Evolutionary conservation across 2,888 invertebrate species (phyloP).

Genomic region (Chrysodeixis includens): DNA sequence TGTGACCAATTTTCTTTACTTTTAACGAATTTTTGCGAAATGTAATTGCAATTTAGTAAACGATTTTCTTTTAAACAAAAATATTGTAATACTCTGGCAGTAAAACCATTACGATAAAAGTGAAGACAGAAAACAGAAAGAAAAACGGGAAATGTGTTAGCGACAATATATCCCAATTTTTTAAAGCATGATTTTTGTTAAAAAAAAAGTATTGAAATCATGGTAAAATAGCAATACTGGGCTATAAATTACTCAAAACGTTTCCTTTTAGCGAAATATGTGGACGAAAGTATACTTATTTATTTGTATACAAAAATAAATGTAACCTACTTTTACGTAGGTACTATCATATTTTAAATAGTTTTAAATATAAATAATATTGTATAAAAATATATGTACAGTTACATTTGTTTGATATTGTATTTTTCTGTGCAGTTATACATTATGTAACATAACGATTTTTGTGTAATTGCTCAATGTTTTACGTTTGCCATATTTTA

Average conservation of each 20-base stretch:
- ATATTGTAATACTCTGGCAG: too few species aligned
- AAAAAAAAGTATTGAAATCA: too few species aligned
- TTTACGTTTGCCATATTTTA: slow-evolving; percentile 29
- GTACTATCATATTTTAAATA: slow-evolving; percentile 37
- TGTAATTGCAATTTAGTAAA: too few species aligned
- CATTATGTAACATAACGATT: background rate
- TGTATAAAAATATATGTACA: slow-evolving; percentile 50
- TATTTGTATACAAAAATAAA: slow-evolving; percentile 27
- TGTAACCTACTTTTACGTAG: slow-evolving; percentile 1
- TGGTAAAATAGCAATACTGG: too few species aligned
- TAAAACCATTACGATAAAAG: too few species aligned
- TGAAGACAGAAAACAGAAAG: too few species aligned
- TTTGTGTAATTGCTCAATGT: slow-evolving; percentile 13
- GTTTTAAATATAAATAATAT: slow-evolving; percentile 49
- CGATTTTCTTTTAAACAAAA: too few species aligned
- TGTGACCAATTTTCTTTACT: background rate
- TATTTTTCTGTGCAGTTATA: slow-evolving; percentile 40
- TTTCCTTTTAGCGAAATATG: slow-evolving; percentile 14
- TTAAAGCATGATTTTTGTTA: too few species aligned
- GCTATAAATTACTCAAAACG: slow-evolving; percentile 12
- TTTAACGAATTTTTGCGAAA: background rate
- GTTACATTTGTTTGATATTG: slow-evolving; percentile 37
- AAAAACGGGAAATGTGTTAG: too few species aligned
- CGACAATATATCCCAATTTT: too few species aligned
- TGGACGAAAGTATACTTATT: slow-evolving; percentile 24